Conservation (phyloP, 2,888 invertebrate genomes). For the Leucophora obtusa region DNA sequence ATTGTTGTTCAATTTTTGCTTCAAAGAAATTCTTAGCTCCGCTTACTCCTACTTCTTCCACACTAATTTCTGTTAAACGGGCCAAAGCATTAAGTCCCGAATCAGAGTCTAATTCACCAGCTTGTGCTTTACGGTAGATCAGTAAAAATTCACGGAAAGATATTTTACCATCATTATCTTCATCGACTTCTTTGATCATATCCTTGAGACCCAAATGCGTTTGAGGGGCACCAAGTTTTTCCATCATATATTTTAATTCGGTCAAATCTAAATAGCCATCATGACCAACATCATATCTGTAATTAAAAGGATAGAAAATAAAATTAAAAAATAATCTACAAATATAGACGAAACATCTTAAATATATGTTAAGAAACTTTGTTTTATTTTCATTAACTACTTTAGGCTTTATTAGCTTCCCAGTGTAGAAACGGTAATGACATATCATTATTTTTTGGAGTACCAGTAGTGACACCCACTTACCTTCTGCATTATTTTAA, state of each 20-base stretch:
- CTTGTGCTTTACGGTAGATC: conserved; percentile 91
- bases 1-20: conserved; percentile 94
- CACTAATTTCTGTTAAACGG: conserved; percentile 92
- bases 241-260: conserved; percentile 98
- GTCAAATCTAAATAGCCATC: conserved; percentile 93
- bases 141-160: conserved; percentile 93
- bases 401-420: too few relatives aligned
- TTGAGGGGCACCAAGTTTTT: conserved; percentile 95
- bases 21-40: conserved; percentile 98
- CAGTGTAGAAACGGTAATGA: too few relatives aligned
- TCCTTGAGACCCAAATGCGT: conserved; percentile 96
- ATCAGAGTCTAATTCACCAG: conserved; percentile 91
- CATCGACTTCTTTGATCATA: conserved; percentile 96
- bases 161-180: conserved; percentile 90
- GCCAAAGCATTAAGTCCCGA: conserved; percentile 93
- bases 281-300: conserved; percentile 92
- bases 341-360: too few relatives aligned
- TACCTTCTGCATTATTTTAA: too few relatives aligned
- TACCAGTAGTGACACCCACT: too few relatives aligned
- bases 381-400: too few relatives aligned
- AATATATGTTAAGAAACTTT: too few relatives aligned
- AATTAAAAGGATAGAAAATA: conserved; percentile 16
- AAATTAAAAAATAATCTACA: too few relatives aligned
- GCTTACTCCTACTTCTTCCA: conserved; percentile 95
- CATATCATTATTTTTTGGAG: too few relatives aligned